phyloP scores from a whole-genome alignment of 2,888 invertebrate genomes.

The Gastrophysa polygoni region DNA sequence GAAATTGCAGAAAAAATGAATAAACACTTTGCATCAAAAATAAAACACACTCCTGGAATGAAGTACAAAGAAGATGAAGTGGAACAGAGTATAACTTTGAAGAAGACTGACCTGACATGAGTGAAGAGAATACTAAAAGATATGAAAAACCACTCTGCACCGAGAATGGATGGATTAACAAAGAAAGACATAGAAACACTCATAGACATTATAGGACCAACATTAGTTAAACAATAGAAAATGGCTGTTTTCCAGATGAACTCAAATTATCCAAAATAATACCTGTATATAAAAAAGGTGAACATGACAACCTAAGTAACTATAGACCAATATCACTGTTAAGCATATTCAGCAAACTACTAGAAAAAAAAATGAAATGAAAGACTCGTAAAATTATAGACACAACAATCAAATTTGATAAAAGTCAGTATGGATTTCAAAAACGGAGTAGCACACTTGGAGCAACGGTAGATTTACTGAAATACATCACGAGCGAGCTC shows the following conservation, averaged over 20 bases:
- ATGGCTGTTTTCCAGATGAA: slow-evolving; percentile 3
- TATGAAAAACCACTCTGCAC: not conserved
- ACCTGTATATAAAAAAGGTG: not conserved
- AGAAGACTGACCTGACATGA: not conserved
- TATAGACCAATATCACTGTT: no score
- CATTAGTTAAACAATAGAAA: slow-evolving; percentile 6
- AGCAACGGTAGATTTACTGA: not conserved
- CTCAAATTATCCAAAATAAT: slow-evolving; percentile 7
- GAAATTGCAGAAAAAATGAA: slow-evolving; percentile 1
- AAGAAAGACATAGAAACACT: slow-evolving; percentile 1
- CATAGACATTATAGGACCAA: slow-evolving; percentile 7
- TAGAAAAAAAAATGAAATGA: no score
- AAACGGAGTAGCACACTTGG: not conserved
- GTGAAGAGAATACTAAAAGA: not conserved
- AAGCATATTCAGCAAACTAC: no score
- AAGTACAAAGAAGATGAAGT: not conserved
- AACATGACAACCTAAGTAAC: no score
- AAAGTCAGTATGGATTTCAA: not conserved
- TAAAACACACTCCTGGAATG: slow-evolving; percentile 1
- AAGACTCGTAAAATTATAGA: no score
- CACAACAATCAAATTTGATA: not conserved
- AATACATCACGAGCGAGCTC: slow-evolving; percentile 2
- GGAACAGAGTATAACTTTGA: not conserved
- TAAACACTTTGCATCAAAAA: slow-evolving; percentile 6
- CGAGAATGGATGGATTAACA: not conserved